Conservation (phyloP, 2,888 invertebrate genomes). For the Nymphalis polychloros region DNA sequence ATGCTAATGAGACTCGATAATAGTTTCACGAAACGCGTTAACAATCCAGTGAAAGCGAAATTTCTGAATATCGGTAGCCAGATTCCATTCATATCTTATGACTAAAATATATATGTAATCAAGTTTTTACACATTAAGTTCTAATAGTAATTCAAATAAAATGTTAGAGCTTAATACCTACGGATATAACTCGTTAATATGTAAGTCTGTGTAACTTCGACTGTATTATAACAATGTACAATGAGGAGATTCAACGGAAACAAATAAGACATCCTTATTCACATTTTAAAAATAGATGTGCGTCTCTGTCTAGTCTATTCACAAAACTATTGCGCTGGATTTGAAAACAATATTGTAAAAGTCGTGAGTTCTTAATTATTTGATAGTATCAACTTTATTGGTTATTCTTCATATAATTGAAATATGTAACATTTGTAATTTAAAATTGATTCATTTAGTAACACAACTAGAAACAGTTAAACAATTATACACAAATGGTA, state of each 20-base stretch:
- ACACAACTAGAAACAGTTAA: neutral
- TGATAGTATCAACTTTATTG: neutral
- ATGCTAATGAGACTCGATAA: conserved; percentile 46
- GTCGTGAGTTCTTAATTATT: neutral
- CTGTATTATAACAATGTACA: conserved; percentile 4
- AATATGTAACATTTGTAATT: too few species aligned
- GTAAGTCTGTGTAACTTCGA: neutral
- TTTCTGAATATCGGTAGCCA: conserved; percentile 37
- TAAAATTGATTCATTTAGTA: neutral
- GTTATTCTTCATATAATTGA: too few species aligned
- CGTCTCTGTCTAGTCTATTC: conserved; percentile 9
- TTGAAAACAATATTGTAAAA: conserved; percentile 7
- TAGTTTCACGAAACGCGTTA: conserved; percentile 43
- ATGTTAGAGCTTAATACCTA: too few species aligned
- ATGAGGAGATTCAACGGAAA: conserved; percentile 6
- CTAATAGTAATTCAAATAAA: neutral
- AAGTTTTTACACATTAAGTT: neutral
- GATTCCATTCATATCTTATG: conserved; percentile 27
- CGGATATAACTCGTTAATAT: neutral
- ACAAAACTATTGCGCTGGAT: conserved; percentile 11
- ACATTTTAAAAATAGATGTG: conserved; percentile 24
- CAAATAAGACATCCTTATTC: conserved; percentile 16
- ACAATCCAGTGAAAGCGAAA: conserved; percentile 60
- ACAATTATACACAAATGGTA: neutral
- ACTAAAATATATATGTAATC: neutral